These are phyloP conservation scores for Ceratina calcarata DNA, from an alignment of 1,140 invertebrate species.

Conservation along the genomic window DNA sequence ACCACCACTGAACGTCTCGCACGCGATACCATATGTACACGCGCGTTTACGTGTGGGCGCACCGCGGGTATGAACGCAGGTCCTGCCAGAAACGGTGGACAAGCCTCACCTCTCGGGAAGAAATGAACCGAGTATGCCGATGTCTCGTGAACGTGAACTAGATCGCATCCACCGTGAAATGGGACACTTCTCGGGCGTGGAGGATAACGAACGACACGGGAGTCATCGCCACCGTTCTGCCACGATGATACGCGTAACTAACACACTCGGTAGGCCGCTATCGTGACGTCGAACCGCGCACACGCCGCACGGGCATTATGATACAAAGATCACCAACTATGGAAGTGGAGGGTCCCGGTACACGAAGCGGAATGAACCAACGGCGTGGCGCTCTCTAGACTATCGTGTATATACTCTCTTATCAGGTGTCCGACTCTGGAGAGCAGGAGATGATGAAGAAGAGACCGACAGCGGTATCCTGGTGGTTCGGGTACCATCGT, in stretches of 20 bases:
- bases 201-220: conserved; percentile 35
- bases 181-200: conserved; percentile 22
- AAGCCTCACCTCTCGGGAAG: conserved; percentile 54
- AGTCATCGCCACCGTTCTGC: conserved; percentile 61
- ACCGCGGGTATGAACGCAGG: background rate
- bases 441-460: too few relatives aligned
- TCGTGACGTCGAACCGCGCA: conserved; percentile 70
- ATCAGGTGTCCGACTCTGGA: background rate
- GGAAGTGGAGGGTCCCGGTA: conserved; percentile 55
- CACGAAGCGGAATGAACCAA: conserved; percentile 37
- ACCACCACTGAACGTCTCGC: conserved; percentile 20
- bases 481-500: too few relatives aligned
- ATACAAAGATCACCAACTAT: conserved; percentile 74
- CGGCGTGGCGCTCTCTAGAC: conserved; percentile 73
- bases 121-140: conserved; percentile 26
- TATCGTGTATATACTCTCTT: conserved; percentile 28
- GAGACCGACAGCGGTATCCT: too few relatives aligned
- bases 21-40: conserved; percentile 24
- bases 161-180: conserved; percentile 8
- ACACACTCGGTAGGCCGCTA: conserved; percentile 56
- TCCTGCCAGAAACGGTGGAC: background rate
- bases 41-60: conserved; percentile 15
- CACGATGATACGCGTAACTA: conserved; percentile 57
- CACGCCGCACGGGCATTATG: conserved; percentile 68
- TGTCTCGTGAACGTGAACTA: conserved; percentile 20